Evolutionary conservation across 2,113 vertebrate species (phyloP).

Genomic region (Bolborhynchus lineola): DNA sequence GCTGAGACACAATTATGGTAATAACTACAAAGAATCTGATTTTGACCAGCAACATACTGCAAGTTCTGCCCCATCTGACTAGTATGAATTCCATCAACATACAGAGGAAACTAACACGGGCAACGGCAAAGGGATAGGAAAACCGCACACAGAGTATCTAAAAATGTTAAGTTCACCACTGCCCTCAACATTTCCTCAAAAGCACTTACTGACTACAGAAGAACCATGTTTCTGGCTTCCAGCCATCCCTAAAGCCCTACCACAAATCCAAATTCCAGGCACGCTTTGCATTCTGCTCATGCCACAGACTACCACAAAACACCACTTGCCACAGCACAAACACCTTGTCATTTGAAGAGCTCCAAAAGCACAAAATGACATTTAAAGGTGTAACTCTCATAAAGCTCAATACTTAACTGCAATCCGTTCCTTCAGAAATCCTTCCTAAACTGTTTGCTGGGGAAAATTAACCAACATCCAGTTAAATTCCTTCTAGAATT

Average conservation of each 20-base stretch:
- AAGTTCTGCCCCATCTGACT: neutral
- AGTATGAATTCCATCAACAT: neutral
- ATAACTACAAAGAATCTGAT: neutral
- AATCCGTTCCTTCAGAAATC: neutral
- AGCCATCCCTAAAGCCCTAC: neutral
- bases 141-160: neutral
- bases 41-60: neutral
- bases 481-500: neutral
- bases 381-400: neutral
- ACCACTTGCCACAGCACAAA: neutral
- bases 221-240: neutral
- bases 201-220: neutral
- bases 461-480: neutral
- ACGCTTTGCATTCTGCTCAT: neutral
- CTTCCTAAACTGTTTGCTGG: neutral
- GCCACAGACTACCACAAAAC: neutral
- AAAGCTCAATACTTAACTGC: neutral
- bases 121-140: neutral
- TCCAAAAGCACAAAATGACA: neutral
- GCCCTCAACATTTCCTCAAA: slow-evolving; percentile 43
- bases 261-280: slow-evolving; percentile 8
- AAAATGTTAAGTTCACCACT: neutral
- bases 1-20: neutral
- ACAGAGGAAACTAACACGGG: neutral
- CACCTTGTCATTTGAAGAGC: neutral